phyloP scores from a whole-genome alignment of 2,113 vertebrate species.

The Trinectes maculatus region DNA sequence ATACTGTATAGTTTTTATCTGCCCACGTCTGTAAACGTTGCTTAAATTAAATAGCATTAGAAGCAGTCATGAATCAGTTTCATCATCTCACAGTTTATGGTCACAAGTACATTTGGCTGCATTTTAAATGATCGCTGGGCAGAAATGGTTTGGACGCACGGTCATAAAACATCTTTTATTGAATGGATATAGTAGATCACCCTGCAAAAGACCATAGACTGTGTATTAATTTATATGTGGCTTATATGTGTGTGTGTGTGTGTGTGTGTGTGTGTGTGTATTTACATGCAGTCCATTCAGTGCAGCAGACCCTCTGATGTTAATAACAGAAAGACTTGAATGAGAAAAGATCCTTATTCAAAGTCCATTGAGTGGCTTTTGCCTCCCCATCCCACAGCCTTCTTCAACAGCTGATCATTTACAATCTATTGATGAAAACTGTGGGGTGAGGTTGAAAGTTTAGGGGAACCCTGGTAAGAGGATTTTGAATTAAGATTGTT shows the following conservation, averaged over 20 bases:
- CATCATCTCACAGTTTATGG: background rate
- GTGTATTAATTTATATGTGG: too few relatives aligned
- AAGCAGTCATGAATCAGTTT: background rate
- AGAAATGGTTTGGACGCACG: background rate
- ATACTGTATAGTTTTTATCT: background rate
- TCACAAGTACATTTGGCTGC: background rate
- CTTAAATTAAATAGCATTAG: background rate
- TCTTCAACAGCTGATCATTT: background rate
- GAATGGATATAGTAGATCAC: too few relatives aligned
- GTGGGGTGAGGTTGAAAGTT: background rate
- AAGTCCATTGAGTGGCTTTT: background rate
- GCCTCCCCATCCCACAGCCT: background rate
- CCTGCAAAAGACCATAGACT: too few relatives aligned
- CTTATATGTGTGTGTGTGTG: too few relatives aligned
- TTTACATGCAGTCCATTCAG: too few relatives aligned
- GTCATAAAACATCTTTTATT: background rate
- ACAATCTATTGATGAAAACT: background rate
- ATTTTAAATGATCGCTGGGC: background rate
- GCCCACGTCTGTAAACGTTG: background rate
- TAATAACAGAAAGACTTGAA: background rate
- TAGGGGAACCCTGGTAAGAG: background rate
- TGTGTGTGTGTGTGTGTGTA: too few relatives aligned
- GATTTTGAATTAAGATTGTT: background rate
- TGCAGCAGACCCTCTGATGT: too few relatives aligned
- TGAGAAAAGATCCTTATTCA: too few relatives aligned